A percentile compares a stretch with the other conserved stretches of the same genome.
These are phyloP conservation scores for Orientallactaga sibirica DNA, from an alignment of 2,797 vertebrate genomes.

Conservation along the genomic window DNA sequence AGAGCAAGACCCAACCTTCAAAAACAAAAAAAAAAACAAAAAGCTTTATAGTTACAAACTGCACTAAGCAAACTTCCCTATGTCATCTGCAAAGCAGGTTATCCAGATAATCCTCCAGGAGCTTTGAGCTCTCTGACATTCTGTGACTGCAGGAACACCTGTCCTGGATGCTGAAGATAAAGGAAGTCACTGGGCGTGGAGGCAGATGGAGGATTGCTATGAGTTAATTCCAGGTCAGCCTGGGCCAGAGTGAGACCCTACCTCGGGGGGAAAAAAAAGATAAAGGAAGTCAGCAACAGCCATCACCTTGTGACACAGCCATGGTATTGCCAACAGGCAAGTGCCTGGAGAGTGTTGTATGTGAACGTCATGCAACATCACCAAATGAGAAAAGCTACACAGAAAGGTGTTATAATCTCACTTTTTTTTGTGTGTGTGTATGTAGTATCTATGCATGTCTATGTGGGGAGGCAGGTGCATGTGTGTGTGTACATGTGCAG, in stretches of 20 bases:
- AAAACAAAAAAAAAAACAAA: not conserved
- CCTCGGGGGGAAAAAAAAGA: not conserved
- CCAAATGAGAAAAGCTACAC: conserved; percentile 12
- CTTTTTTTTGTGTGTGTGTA: not conserved
- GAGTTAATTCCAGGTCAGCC: too few species aligned
- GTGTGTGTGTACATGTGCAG: too few species aligned
- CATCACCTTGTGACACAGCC: not conserved
- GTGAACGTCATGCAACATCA: not conserved
- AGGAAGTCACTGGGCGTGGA: not conserved
- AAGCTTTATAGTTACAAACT: not conserved
- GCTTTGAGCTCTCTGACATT: not conserved
- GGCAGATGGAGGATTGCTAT: too few species aligned
- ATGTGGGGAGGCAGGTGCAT: too few species aligned
- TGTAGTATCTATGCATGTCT: too few species aligned
- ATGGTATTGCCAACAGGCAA: not conserved
- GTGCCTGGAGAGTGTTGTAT: not conserved
- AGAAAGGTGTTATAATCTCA: not conserved
- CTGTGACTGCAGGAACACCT: not conserved
- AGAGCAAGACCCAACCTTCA: too few species aligned
- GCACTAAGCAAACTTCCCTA: not conserved
- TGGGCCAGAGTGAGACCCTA: too few species aligned
- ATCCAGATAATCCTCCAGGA: not conserved
- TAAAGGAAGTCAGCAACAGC: not conserved
- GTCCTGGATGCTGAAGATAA: not conserved
- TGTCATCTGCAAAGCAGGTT: not conserved